Evolutionary conservation across 2,797 vertebrate species (phyloP), one percentile per base, ranked within the genome.

Genomic region (Sardinella longiceps): DNA sequence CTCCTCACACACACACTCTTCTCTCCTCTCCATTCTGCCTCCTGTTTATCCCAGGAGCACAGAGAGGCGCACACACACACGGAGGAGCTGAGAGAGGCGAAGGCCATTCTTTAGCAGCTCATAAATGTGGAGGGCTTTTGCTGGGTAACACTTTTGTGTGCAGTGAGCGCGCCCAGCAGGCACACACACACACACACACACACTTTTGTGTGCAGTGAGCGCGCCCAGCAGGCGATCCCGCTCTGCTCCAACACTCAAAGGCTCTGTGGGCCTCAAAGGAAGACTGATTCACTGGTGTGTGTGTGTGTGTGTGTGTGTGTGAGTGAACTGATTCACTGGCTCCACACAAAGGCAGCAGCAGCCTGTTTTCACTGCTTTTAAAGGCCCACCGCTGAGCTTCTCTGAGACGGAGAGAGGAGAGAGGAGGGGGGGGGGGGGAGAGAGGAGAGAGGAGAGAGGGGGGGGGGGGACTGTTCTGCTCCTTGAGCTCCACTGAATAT

Each of bases 231-330:
- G 92, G 91, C 89, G 89, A 86, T 90, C 90, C 89, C 89, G 87
- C 91, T 87, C 86, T 87, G 86, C 87, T 89, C 91, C 89, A 28
- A n/a, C 89, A 88, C 91, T 80, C n/a, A 94, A 94, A 94, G 92
- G 87, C 87, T 93, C 93, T 93, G 91, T 92, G 89, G 92, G 77
- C 46, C 82, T 93, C 92, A 92, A 93, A 93, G 92, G 93, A 93
- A 94, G 90, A 89, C 92, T 90, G 92, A 95, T 94, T 95, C 94
- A 94, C 89, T 95, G 93, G 91, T n/a, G n/a, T n/a, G n/a, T n/a
- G n/a, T n/a, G n/a, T n/a, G n/a, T n/a, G n/a, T n/a, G n/a, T n/a
- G n/a, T n/a, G n/a, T n/a, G n/a, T n/a, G n/a, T n/a, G n/a, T n/a
- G n/a, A n/a, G n/a, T n/a, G n/a, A n/a, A 89, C 92, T 90, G 92